A percentile compares a stretch with the other conserved stretches of the same genome.
Evolutionary conservation across 2,888 invertebrate species (phyloP).

Genomic region (Carcina quercana): DNA sequence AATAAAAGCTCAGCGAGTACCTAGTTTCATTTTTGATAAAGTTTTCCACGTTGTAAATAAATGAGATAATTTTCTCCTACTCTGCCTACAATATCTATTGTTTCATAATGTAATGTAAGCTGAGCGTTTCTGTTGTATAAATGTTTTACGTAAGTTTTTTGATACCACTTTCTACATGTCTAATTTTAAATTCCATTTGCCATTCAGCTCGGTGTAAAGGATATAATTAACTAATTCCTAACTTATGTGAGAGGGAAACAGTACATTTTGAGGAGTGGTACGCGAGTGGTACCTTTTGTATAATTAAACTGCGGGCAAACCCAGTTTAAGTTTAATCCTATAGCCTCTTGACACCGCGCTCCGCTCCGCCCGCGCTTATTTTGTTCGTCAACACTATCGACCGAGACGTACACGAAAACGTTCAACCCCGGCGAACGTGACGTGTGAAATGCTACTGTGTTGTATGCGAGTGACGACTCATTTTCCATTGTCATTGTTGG

Average conservation of each 20-base stretch:
- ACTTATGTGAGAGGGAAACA: slow-evolving; percentile 48
- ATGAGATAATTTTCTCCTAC: too few relatives aligned
- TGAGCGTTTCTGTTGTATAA: not conserved
- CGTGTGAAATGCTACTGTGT: slow-evolving; percentile 49
- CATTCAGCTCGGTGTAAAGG: slow-evolving; percentile 46
- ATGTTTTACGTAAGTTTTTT: slow-evolving; percentile 29
- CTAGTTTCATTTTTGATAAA: too few relatives aligned
- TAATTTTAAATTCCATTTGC: slow-evolving; percentile 58
- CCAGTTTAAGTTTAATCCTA: slow-evolving; percentile 73
- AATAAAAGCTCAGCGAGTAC: not conserved
- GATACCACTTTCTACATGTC: slow-evolving; percentile 40
- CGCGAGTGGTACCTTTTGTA: slow-evolving; percentile 64
- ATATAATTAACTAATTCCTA: slow-evolving; percentile 63
- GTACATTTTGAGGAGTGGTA: slow-evolving; percentile 50
- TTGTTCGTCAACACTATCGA: slow-evolving; percentile 72
- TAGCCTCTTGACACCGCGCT: slow-evolving; percentile 72
- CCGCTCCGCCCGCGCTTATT: slow-evolving; percentile 64
- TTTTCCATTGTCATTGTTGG: slow-evolving; percentile 35
- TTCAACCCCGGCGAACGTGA: slow-evolving; percentile 46
- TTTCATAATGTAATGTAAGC: too few relatives aligned
- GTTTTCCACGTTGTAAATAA: too few relatives aligned
- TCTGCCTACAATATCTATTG: not conserved
- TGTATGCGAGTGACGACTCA: slow-evolving; percentile 38
- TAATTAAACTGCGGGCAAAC: slow-evolving; percentile 71
- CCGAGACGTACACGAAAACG: slow-evolving; percentile 58